Conservation (phyloP, 2,888 invertebrate genomes). For the Gisinianus flammeolus region DNA sequence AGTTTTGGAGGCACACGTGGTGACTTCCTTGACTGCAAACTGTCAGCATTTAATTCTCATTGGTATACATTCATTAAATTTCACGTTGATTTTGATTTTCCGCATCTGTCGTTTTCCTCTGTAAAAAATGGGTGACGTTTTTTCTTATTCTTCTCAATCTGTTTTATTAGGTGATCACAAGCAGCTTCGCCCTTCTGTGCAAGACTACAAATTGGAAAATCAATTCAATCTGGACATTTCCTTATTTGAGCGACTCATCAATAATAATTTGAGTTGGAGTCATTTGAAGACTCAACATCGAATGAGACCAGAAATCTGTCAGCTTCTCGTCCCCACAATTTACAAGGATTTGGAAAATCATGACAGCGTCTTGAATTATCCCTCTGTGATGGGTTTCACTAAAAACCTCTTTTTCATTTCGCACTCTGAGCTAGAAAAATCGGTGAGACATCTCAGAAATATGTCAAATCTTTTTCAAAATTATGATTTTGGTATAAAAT, state of each 20-base stretch:
- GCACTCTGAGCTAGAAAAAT: slow-evolving; percentile 69
- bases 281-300: slow-evolving; percentile 70
- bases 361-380: slow-evolving; percentile 66
- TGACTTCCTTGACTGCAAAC: slow-evolving; percentile 73
- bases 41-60: slow-evolving; percentile 85
- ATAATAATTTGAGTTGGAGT: slow-evolving; percentile 69
- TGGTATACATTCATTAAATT: no score
- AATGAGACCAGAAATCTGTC: slow-evolving; percentile 74
- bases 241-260: slow-evolving; percentile 80
- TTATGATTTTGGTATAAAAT: background rate
- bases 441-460: slow-evolving; percentile 62
- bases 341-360: slow-evolving; percentile 72
- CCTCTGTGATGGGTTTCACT: slow-evolving; percentile 68
- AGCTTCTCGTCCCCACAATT: slow-evolving; percentile 69
- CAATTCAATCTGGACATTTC: slow-evolving; percentile 76
- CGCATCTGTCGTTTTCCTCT: no score
- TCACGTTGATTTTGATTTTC: no score
- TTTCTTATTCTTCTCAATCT: no score
- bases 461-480: background rate
- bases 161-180: slow-evolving; percentile 80
- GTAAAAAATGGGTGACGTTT: no score
- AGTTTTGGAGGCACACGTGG: slow-evolving; percentile 81
- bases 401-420: slow-evolving; percentile 73
- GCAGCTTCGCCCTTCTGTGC: slow-evolving; percentile 76
- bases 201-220: slow-evolving; percentile 72